Base-by-base conservation (phyloP, 2,113 vertebrate genomes). In the Australoheros scitulus region DNA sequence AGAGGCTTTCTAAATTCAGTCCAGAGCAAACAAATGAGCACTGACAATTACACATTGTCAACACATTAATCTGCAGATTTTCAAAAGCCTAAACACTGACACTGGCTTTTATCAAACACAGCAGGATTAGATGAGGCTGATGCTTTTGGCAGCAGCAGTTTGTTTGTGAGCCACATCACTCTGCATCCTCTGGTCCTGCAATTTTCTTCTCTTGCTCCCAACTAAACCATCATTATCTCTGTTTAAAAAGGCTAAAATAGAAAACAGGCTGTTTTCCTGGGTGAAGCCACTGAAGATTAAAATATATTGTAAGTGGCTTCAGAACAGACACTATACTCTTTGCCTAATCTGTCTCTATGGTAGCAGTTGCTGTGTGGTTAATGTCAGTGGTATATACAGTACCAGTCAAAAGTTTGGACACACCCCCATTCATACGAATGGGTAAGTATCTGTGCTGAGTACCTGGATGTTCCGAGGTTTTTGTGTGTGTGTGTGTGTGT, bases 301-400 rank as follows among this genome's bases (percentile, higher is more conserved):
- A 80, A 41, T 61, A 32, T 14, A 63, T n/a, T 61, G 34, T 10
- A 57, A 72, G 13, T 68, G 34, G 41, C 61, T 63, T 63, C 59
- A 65, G 26, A 57, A 43, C 13, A 22, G 58, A 77, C 76, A 50
- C 63, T 3, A 3, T 4, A 22, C n/a, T 55, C 68, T 72, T 72
- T 32, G 13, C 52, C 57, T 41, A 34, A 61, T 85, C 34, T 9
- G 58, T 81, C 36, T 81, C 83, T 68, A 72, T 86, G 81, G 77
- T 61, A 83, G 89, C 89, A 76, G 52, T 58, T 85, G 79, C 61
- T 76, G 29, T 79, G 74, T 34, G n/a, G 70, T 87, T 68, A 59
- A 43, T 61, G 63, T 59, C 29, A 24, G 41, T 7, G 9, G 20
- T 32, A 6, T 26, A 61, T 65, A 68, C 26, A 36, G 34, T 36